Conservation (phyloP, 2,888 invertebrate genomes). For the Boloria euphrosyne region DNA sequence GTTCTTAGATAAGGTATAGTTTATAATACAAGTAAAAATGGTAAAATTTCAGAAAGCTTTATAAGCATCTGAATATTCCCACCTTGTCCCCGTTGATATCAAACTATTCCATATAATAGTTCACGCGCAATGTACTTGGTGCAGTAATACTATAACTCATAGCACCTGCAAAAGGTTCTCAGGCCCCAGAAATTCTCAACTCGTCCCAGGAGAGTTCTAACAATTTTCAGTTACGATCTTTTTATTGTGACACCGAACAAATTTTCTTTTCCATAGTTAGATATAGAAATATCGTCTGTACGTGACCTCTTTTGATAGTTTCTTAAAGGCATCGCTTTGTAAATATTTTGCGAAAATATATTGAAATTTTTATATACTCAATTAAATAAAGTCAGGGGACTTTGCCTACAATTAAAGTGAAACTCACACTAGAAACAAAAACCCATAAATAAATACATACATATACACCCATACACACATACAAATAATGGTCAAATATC, state of each 20-base stretch:
- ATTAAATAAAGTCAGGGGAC: too few species aligned
- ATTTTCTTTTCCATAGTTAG: slow-evolving; percentile 60
- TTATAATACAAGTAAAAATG: too few species aligned
- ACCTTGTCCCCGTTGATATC: neutral
- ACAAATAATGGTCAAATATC: too few species aligned
- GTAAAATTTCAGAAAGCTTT: slow-evolving; percentile 6
- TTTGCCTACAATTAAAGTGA: too few species aligned
- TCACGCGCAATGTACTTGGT: slow-evolving; percentile 61
- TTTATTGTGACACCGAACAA: slow-evolving; percentile 46
- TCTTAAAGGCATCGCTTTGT: too few species aligned
- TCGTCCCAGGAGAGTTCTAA: slow-evolving; percentile 59
- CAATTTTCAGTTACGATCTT: slow-evolving; percentile 70
- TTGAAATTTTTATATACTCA: too few species aligned
- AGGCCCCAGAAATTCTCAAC: slow-evolving; percentile 34
- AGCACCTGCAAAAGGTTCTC: slow-evolving; percentile 59
- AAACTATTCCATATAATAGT: slow-evolving; percentile 41
- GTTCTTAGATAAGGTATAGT: too few species aligned
- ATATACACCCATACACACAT: too few species aligned
- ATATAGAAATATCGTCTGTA: slow-evolving; percentile 67
- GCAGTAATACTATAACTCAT: slow-evolving; percentile 66
- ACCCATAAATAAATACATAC: too few species aligned
- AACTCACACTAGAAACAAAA: too few species aligned
- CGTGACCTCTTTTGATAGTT: slow-evolving; percentile 51
- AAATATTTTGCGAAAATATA: too few species aligned
- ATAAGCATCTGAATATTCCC: slow-evolving; percentile 3